Evolutionary conservation across 2,888 invertebrate species (phyloP).

Genomic region (Agriopis aurantiaria): DNA sequence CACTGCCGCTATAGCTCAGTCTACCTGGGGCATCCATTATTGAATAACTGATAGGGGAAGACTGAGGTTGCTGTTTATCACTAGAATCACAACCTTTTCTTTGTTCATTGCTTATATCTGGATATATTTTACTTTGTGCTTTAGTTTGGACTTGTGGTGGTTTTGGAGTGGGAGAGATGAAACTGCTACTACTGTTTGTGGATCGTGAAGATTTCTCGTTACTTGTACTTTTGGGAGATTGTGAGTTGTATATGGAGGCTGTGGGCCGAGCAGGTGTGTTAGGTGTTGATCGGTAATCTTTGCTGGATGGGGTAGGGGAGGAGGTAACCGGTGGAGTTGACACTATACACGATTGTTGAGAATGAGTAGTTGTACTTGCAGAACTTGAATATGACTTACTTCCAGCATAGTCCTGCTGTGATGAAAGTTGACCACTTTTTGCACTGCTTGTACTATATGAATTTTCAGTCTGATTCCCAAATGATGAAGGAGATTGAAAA

Average conservation of each 20-base stretch:
- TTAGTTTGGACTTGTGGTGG: constrained; percentile 89
- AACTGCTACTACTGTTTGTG: constrained; percentile 74
- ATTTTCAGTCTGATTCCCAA: constrained; percentile 86
- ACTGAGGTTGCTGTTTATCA: constrained; percentile 86
- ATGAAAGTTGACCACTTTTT: constrained; percentile 83
- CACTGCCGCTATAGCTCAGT: constrained; percentile 86
- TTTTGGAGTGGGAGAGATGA: constrained; percentile 85
- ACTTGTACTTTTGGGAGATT: constrained; percentile 73
- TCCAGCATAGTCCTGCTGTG: constrained; percentile 86
- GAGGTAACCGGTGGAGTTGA: constrained; percentile 88
- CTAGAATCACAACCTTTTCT: constrained; percentile 85
- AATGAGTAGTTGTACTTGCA: constrained; percentile 86
- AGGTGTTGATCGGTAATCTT: constrained; percentile 88
- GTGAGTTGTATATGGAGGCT: constrained; percentile 75
- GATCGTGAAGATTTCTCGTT: constrained; percentile 73
- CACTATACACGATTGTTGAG: constrained; percentile 91
- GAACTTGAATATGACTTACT: constrained; percentile 87
- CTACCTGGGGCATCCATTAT: constrained; percentile 90
- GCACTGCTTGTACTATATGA: constrained; percentile 85
- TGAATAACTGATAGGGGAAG: constrained; percentile 92
- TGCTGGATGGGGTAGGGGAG: constrained; percentile 82
- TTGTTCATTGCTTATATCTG: constrained; percentile 87
- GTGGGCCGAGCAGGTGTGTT: constrained; percentile 80
- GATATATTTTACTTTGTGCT: constrained; percentile 92
- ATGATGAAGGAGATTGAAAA: constrained; percentile 88